phyloP scores from a whole-genome alignment of 2,113 vertebrate genomes.

The Dolichallabes microphthalmus region DNA sequence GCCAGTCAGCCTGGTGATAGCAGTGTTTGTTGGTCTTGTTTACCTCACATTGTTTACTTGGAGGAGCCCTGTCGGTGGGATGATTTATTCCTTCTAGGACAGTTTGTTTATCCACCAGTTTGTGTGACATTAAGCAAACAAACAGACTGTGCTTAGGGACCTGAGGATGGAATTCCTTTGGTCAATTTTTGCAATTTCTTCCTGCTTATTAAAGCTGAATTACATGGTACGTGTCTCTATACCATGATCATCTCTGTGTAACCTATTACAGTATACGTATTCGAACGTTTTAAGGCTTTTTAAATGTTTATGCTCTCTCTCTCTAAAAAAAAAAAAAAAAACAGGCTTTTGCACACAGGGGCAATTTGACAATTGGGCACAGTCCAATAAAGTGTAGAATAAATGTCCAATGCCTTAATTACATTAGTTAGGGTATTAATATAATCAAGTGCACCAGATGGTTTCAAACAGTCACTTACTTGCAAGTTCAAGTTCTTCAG shows the following conservation, averaged over 20 bases:
- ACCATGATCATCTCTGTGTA: neutral
- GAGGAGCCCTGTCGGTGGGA: conserved; percentile 46
- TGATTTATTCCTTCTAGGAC: conserved; percentile 55
- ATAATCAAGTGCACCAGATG: neutral
- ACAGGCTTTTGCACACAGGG: neutral
- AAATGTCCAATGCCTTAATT: neutral
- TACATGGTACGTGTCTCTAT: neutral
- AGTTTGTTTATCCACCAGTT: conserved; percentile 55
- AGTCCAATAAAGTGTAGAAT: neutral
- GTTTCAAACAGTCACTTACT: neutral
- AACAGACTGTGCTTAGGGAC: conserved; percentile 45
- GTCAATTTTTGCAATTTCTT: conserved; percentile 1
- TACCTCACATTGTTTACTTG: conserved; percentile 58
- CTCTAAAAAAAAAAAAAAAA: neutral
- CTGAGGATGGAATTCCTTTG: conserved; percentile 33
- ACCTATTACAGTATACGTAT: neutral
- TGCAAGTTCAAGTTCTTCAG: neutral
- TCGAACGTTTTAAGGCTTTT: neutral
- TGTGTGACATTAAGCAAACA: conserved; percentile 56
- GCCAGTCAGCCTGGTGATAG: conserved; percentile 30
- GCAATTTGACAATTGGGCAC: neutral
- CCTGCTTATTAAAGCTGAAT: neutral
- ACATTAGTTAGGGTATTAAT: neutral
- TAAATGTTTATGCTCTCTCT: too few relatives aligned
- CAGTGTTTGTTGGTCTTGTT: conserved; percentile 50